Base-by-base conservation (phyloP, 2,888 invertebrate genomes). In the Mantis religiosa region DNA sequence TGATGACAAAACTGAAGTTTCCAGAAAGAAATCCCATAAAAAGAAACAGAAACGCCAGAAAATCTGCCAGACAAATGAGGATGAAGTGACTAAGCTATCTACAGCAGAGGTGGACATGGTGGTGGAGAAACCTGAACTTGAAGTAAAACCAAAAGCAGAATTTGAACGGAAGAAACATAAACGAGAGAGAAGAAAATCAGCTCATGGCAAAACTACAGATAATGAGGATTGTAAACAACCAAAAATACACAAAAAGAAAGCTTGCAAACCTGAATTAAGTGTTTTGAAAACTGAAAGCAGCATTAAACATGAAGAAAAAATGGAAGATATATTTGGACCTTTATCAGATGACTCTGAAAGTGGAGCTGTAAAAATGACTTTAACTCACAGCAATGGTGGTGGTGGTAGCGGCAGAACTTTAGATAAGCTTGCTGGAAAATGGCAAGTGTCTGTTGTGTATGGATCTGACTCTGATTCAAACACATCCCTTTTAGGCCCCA, bases 291-390 rank as follows among this genome's bases (percentile, higher is more conserved):
- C 28, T 85, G 90, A 89, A 28, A 91, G 90, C 88, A 91, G 91
- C 88, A 92, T 93, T 0, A 95, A 96, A 91, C 95, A 96, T 90
- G 97, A 96, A 91, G 97, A 96, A 41, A 97, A 97, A 93, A 97
- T 97, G 96, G 97, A 97, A 92, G 97, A 97, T 91, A 97, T 98
- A 90, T 98, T 98, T 93, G 98, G 97, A 0, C 97, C 97, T 20
- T 94, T 97, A 90, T 97, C 98, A 1, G 98, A 97, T 91, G 97
- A 96, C 90, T 94, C 94, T 3, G 94, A 94, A 91, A 92, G 92
- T 28, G 90, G 90, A 20, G 86, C 85, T 89, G 87, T 89, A 89
- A 89, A 91, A 88, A 47, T 84, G 87, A 88, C 90, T n/a, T 28
- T 88, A 14, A 41, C 84, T 28, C 86, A 87, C 7, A 84, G 88